These are phyloP conservation scores for Drosophila pandora DNA, from an alignment of 1,140 invertebrate species.

Conservation along the genomic window DNA sequence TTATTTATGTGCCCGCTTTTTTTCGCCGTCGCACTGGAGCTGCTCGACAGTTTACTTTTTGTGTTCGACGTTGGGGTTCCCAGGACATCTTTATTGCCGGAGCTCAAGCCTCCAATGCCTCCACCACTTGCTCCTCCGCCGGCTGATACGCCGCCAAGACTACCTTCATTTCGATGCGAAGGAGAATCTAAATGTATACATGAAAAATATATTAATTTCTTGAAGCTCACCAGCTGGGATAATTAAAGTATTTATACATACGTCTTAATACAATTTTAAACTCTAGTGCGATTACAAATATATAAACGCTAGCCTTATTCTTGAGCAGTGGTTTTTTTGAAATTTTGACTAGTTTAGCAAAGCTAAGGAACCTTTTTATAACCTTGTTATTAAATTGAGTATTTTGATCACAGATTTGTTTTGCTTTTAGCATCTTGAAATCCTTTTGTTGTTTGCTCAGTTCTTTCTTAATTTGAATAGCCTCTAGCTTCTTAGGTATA, in stretches of 20 bases:
- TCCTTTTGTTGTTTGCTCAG: background rate
- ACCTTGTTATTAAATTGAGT: background rate
- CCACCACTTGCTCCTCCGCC: constrained; percentile 9
- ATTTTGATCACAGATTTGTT: background rate
- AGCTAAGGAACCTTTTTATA: background rate
- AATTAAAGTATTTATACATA: background rate
- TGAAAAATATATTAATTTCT: background rate
- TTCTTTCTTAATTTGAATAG: background rate
- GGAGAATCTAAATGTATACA: constrained; percentile 47
- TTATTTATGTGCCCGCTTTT: constrained; percentile 73
- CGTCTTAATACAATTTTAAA: background rate
- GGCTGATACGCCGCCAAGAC: background rate
- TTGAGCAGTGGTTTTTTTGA: background rate
- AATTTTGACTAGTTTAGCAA: background rate
- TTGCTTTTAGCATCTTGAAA: background rate
- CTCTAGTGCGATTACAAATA: background rate
- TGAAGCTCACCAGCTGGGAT: background rate
- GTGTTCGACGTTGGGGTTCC: constrained; percentile 72
- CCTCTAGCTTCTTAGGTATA: background rate
- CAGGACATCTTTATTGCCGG: constrained; percentile 51
- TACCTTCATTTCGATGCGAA: constrained; percentile 61
- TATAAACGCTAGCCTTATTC: background rate
- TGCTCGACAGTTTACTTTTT: constrained; percentile 71
- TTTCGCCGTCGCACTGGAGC: constrained; percentile 75
- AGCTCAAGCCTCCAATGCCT: constrained; percentile 5